Base-by-base conservation (phyloP, 2,797 vertebrate species). In the Hephaestus fuliginosus region DNA sequence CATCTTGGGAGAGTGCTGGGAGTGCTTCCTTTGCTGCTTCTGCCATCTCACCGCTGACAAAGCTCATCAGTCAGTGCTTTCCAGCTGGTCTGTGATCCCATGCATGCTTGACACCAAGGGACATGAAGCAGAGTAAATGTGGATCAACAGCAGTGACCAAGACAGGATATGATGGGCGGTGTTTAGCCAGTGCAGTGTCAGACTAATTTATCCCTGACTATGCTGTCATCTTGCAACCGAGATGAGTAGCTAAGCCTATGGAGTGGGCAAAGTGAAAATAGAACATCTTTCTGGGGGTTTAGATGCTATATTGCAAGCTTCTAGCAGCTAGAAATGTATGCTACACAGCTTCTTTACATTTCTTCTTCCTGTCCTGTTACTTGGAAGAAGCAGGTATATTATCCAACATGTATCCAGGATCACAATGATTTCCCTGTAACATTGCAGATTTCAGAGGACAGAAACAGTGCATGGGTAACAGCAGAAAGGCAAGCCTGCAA, bases 121-220 rank as follows among this genome's bases (percentile, higher is more conserved):
- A 83, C 83, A 63, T 13, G 70, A 81, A 81, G 84, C 71, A 61
- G 72, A 77, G 67, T 66, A 63, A 86, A 81, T 66, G 76, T 64
- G 74, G 83, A 66, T 81, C 83, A 80, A 57, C 39, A 12, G 72
- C 71, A 52, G 69, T 57, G 28, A 64, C 33, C 39, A 53, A 66
- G 86, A 71, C 11, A 11, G 64, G 63, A 36, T 55, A 76, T 74
- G 86, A 84, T 76, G 86, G 86, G 77, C 84, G 77, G 84, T 17
- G 30, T 91, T 89, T 87, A 84, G 85, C 82, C 83, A 82, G 80
- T 22, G 55, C 25, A 30, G 82, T 71, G 82, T 89, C 86, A 84
- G 83, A 88, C 82, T 83, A 81, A 92, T 92, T 90, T 81, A 85
- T 89, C 74, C 80, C 46, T 52, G 79, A 79, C 84, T 85, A 41